phyloP scores from a whole-genome alignment of 2,797 vertebrate genomes.

The Parotocinclus haroldoi region DNA sequence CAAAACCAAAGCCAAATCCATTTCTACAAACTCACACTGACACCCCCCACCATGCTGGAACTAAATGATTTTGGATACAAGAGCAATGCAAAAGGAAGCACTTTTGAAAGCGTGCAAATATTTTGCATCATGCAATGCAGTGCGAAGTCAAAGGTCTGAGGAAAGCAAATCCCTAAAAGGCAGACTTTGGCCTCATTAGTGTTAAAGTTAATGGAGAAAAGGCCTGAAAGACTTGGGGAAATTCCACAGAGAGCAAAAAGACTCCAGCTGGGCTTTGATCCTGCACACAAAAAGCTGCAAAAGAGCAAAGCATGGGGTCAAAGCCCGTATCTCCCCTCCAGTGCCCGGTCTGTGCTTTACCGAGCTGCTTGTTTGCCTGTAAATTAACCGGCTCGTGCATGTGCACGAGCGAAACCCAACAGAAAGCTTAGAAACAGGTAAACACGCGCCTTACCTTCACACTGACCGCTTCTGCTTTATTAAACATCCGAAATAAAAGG shows the following conservation, averaged over 20 bases:
- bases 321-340: too few species aligned
- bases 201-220: conserved; percentile 35
- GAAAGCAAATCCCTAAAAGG: background rate
- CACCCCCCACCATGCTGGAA: too few species aligned
- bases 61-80: too few species aligned
- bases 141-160: too few species aligned
- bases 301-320: background rate
- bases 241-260: conserved; percentile 39
- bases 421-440: background rate
- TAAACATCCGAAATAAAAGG: conserved; percentile 2
- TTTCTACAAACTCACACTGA: too few species aligned
- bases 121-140: too few species aligned
- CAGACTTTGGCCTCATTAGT: conserved; percentile 33
- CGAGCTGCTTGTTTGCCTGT: background rate
- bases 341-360: background rate
- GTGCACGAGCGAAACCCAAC: background rate
- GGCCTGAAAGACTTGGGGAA: conserved; percentile 36
- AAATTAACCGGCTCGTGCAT: conserved; percentile 27
- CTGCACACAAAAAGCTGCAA: conserved; percentile 18
- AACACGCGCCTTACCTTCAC: conserved; percentile 21
- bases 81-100: too few species aligned
- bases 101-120: too few species aligned
- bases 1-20: too few species aligned
- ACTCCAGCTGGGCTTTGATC: conserved; percentile 54
- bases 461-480: conserved; percentile 17